Base-by-base conservation (phyloP, 2,888 invertebrate species). In the Periphyllus acericola region DNA sequence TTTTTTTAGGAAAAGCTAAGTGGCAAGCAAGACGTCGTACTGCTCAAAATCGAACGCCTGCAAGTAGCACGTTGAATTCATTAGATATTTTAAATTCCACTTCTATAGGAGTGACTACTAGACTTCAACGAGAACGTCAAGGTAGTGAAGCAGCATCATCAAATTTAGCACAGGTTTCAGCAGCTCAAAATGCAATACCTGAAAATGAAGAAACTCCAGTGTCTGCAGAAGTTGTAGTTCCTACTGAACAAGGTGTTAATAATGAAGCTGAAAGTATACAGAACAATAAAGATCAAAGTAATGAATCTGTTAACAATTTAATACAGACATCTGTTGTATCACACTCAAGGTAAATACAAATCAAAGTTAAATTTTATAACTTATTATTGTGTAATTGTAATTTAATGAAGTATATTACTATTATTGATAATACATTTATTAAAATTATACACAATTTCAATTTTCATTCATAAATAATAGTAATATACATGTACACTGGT, bases 41-140 rank as follows among this genome's bases (percentile, higher is more conserved):
- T 78, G 89, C 79, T 80, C 84, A 89, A 89, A 89, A 78, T 83
- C 78, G 83, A n/a, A 80, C 83, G 17, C 81, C 81, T 52, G 75
- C 80, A 29, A 88, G 34, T 89, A 75, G 75, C 34, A 88, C 87
- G 4, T 81, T 87, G 34, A 87, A 87, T 87, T 87, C 87, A 19
- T 87, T 87, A 40, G 87, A 87, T 40, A 87, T 87, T 60, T 81
- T 87, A 74, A 87, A 87, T 75, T 87, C 87, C 19, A 87, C 87
- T n/a, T 87, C 87, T 2, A 87, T 87, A n/a, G 87, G 87, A 40
- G 97, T 97, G 89, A 96, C 96, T 90, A 97, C 97, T 55, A 93
- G 97, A 89, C 93, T 96, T 91, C 96, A 96, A 92, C 94, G 96
- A 29, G 96, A 96, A 91, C 95, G 87, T 46, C 87, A 87, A 66